Base-by-base conservation (phyloP, 2,797 vertebrate species). In the Valencia hispanica region DNA sequence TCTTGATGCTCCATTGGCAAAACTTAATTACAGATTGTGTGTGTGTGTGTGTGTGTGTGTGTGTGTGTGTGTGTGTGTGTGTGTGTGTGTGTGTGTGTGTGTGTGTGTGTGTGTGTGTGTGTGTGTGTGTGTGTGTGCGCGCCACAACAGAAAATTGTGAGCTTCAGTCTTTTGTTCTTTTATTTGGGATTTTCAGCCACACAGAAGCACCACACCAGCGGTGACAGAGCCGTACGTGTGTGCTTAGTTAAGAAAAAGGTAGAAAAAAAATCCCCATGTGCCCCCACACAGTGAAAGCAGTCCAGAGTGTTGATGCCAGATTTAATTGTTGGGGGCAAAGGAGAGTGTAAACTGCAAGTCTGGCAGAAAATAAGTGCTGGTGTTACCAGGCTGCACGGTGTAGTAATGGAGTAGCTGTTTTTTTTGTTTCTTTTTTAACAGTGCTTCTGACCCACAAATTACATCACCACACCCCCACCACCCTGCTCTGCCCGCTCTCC, bases 281-380 rank as follows among this genome's bases (percentile, higher is more conserved):
- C 73, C 78, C 45, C 70, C 74, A 25, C 11, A 7, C 0, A 1
- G 30, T 85, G 89, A 92, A 85, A 86, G 83, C 61, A 73, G 74
- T 68, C 70, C 59, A 18, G 71, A 81, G 83, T 92, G 93, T 91
- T 91, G 91, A 87, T 86, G 84, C 74, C 87, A 89, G 84, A 91
- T 93, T 92, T 92, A 94, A 93, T 93, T 86, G 92, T 92, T 70
- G 34, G 79, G 93, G 90, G 82, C 93, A 91, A 84, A 94, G 92
- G 93, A 82, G 84, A 94, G 83, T 80, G 92, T 92, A 92, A 90
- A 92, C 90, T 81, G 85, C 84, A 89, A 85, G 84, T 90, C 87
- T 93, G 79, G 20, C 81, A 88, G 77, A 84, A 92, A 91, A 91
- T 93, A 93, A 90, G 88, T 84, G 87, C 84, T 61, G 27, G 87